phyloP scores from a whole-genome alignment of 2,113 vertebrate species.

The Hippocampus mohnikei region DNA sequence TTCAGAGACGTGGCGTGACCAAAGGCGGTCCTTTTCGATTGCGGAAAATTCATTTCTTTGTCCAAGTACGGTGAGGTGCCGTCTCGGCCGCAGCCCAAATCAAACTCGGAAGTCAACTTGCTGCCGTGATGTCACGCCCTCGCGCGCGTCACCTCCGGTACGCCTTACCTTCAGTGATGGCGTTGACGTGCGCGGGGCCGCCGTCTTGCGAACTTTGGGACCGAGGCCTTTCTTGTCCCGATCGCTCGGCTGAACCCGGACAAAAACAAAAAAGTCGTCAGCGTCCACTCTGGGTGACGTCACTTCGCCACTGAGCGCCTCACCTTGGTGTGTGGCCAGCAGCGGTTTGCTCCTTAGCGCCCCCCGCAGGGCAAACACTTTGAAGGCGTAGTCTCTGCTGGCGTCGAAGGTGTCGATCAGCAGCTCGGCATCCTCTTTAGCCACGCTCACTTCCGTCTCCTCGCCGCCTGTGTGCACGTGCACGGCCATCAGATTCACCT shows the following conservation, averaged over 20 bases:
- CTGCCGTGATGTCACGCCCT: too few species aligned
- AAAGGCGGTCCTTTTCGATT: too few species aligned
- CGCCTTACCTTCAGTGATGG: conserved; percentile 57
- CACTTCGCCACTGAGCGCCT: background rate
- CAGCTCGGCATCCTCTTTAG: conserved; percentile 59
- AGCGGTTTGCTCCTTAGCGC: conserved; percentile 64
- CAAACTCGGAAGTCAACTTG: too few species aligned
- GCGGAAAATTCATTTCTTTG: too few species aligned
- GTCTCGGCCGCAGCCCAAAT: too few species aligned
- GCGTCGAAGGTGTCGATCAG: conserved; percentile 58
- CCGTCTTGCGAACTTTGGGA: conserved; percentile 29
- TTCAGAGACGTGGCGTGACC: too few species aligned
- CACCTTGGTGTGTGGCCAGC: conserved; percentile 62
- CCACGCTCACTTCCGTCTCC: conserved; percentile 47
- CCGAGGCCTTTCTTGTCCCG: conserved; percentile 14
- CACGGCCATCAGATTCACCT: background rate
- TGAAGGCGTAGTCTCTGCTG: conserved; percentile 59
- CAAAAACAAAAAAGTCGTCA: background rate
- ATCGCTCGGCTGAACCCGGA: conserved; percentile 38
- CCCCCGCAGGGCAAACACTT: conserved; percentile 52
- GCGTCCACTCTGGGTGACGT: background rate
- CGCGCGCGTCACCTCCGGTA: background rate
- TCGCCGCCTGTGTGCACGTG: conserved; percentile 40
- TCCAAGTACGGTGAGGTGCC: too few species aligned
- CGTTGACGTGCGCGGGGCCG: conserved; percentile 32